These are phyloP conservation scores for Anomalospiza imberbis DNA, from an alignment of 2,797 vertebrate species.

Conservation along the genomic window DNA sequence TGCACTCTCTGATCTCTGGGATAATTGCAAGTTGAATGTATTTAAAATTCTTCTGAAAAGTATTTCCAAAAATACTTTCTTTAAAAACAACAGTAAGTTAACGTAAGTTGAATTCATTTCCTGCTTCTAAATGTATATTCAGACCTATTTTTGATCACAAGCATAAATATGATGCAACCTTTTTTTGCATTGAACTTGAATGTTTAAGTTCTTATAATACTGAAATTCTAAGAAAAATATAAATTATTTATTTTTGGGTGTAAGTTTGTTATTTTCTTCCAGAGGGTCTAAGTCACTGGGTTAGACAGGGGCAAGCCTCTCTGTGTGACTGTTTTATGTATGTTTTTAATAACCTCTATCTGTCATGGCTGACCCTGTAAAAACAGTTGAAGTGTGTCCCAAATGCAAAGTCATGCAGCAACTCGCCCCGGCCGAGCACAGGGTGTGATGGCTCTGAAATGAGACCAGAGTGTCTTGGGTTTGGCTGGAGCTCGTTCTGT, in stretches of 20 bases:
- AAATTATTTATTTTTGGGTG: neutral
- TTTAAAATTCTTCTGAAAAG: neutral
- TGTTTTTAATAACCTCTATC: neutral
- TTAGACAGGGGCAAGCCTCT: neutral
- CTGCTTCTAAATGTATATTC: neutral
- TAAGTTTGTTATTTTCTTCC: neutral
- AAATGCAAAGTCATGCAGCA: neutral
- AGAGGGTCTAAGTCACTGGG: neutral
- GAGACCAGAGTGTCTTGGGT: neutral
- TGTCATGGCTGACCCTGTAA: neutral
- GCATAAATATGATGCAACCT: neutral
- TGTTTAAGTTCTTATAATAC: neutral
- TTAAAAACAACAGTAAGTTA: neutral
- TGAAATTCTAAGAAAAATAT: neutral
- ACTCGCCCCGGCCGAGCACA: fast-evolving
- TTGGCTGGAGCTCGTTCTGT: neutral
- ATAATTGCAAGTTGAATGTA: neutral
- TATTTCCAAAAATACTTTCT: neutral
- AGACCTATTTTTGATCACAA: neutral
- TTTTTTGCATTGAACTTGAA: neutral
- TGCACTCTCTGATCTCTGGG: neutral
- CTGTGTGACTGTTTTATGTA: neutral
- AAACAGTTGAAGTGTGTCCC: neutral
- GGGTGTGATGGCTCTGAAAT: neutral
- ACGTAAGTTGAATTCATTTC: neutral